A percentile compares a stretch with the other conserved stretches of the same genome.
Evolutionary conservation across 2,888 invertebrate species (phyloP).

Genomic region (Amphipyra berbera): DNA sequence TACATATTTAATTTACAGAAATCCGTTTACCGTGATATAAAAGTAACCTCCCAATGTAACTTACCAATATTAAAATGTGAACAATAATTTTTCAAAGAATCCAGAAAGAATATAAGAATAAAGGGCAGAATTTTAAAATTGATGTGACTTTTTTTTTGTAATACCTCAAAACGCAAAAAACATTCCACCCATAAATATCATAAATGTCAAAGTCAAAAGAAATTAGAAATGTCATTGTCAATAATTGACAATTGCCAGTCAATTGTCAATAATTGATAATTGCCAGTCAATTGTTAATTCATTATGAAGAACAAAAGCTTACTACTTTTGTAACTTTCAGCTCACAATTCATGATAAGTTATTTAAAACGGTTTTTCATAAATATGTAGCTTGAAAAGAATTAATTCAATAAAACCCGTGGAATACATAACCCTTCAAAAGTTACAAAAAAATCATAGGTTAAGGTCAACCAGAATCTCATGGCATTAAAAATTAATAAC

Average conservation of each 20-base stretch:
- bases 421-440: too few species aligned
- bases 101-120: slow-evolving; percentile 25
- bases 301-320: too few species aligned
- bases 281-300: too few species aligned
- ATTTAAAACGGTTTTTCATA: too few species aligned
- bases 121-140: slow-evolving; percentile 36
- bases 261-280: neutral
- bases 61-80: slow-evolving; percentile 37
- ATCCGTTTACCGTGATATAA: neutral
- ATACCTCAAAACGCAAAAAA: slow-evolving; percentile 45
- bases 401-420: too few species aligned
- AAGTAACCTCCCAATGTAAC: slow-evolving; percentile 11
- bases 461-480: too few species aligned
- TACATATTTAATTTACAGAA: neutral
- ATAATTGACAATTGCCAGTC: neutral
- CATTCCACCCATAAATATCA: slow-evolving; percentile 27
- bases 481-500: too few species aligned
- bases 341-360: too few species aligned
- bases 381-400: too few species aligned
- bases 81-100: slow-evolving; percentile 51
- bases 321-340: too few species aligned
- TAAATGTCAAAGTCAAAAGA: slow-evolving; percentile 19
- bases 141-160: slow-evolving; percentile 49
- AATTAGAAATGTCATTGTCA: slow-evolving; percentile 4
- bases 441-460: too few species aligned